phyloP scores from a whole-genome alignment of 2,113 vertebrate species.

The Eleginops maclovinus region DNA sequence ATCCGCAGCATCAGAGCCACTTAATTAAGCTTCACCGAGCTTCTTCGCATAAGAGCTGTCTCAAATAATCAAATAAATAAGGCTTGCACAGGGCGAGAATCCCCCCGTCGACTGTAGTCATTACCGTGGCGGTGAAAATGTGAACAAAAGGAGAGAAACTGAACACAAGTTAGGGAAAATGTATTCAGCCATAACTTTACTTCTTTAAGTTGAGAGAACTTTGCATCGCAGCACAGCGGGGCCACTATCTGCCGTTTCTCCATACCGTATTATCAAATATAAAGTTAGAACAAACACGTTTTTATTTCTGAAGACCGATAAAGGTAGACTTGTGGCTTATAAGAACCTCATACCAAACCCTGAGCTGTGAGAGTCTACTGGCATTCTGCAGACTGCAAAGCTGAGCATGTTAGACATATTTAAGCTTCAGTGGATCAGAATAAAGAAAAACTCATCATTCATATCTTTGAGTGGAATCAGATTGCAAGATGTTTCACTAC shows the following conservation, averaged over 20 bases:
- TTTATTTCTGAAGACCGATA: slow-evolving; percentile 24
- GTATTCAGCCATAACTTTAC: neutral
- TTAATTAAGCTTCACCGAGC: slow-evolving; percentile 71
- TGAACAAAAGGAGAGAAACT: slow-evolving; percentile 30
- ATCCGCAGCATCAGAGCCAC: slow-evolving; percentile 52
- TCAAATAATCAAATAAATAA: slow-evolving; percentile 60
- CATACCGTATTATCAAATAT: neutral
- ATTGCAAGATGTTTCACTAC: neutral
- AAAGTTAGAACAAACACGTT: neutral
- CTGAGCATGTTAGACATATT: slow-evolving; percentile 33
- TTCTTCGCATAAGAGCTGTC: slow-evolving; percentile 43
- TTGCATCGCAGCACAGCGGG: neutral
- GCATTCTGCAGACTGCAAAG: slow-evolving; percentile 20
- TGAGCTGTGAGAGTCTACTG: slow-evolving; percentile 38
- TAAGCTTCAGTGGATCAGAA: slow-evolving; percentile 29
- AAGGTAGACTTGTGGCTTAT: neutral
- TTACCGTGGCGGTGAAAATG: slow-evolving; percentile 22
- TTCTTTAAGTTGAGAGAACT: slow-evolving; percentile 9
- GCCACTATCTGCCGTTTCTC: neutral
- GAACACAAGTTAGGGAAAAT: slow-evolving; percentile 18
- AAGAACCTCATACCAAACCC: slow-evolving; percentile 19
- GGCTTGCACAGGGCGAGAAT: slow-evolving; percentile 32
- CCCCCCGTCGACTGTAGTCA: slow-evolving; percentile 25
- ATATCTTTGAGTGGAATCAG: neutral
- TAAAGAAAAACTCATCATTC: neutral